Evolutionary conservation across 1,140 invertebrate genomes (phyloP).

Genomic region (Drosophila kanapiae): DNA sequence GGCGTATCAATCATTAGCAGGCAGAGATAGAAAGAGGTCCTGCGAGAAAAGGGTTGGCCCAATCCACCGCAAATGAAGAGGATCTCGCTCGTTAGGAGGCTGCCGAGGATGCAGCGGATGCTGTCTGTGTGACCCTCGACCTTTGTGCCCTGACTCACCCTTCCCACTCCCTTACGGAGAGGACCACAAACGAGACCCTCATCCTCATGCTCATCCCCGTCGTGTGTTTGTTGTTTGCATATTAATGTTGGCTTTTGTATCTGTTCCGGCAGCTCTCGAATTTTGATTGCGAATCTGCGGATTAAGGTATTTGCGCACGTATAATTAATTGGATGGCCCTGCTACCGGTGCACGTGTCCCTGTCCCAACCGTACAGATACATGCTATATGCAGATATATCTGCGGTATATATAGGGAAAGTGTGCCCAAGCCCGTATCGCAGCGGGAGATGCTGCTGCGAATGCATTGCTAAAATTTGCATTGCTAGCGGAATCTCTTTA

Average conservation of each 20-base stretch:
- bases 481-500: background rate
- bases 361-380: conserved; percentile 28
- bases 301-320: conserved; percentile 84
- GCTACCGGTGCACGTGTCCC: conserved; percentile 62
- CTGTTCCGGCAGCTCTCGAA: conserved; percentile 70
- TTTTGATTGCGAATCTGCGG: conserved; percentile 81
- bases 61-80: conserved; percentile 55
- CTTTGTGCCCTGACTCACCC: conserved; percentile 22
- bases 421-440: background rate
- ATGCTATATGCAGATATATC: background rate
- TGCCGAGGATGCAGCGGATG: conserved; percentile 20
- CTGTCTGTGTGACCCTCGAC: conserved; percentile 42
- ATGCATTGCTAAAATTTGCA: conserved; percentile 15
- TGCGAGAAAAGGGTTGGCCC: conserved; percentile 37
- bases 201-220: background rate
- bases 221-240: conserved; percentile 71
- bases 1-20: conserved; percentile 51
- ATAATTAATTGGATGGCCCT: conserved; percentile 80
- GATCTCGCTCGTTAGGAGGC: conserved; percentile 52
- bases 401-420: background rate
- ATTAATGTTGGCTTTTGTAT: conserved; percentile 72
- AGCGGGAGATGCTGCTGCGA: conserved; percentile 37
- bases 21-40: conserved; percentile 8
- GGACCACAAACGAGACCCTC: conserved; percentile 45
- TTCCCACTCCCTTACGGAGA: background rate